Conservation (phyloP, 2,888 invertebrate species). For the Geotrupes spiniger region DNA sequence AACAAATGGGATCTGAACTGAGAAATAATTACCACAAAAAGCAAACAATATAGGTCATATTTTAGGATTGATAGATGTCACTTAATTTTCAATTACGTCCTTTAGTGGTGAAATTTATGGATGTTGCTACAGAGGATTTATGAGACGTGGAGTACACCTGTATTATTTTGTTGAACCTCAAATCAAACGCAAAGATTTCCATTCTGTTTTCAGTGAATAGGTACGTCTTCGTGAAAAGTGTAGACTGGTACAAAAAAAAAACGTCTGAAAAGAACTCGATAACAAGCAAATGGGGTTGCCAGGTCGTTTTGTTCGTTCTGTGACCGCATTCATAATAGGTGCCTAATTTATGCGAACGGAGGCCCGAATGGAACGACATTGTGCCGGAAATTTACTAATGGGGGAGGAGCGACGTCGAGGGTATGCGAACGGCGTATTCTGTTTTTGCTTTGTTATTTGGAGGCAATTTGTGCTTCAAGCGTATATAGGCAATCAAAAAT, state of each 20-base stretch:
- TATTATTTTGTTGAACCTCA: no score
- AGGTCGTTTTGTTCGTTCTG: slow-evolving; percentile 6
- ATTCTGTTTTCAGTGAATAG: no score
- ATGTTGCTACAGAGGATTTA: no score
- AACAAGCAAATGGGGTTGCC: slow-evolving; percentile 5
- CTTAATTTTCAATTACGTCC: no score
- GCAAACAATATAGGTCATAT: no score
- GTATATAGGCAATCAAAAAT: slow-evolving; percentile 28
- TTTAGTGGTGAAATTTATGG: no score
- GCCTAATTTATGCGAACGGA: slow-evolving; percentile 5
- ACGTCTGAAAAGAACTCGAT: slow-evolving; percentile 7
- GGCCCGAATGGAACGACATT: slow-evolving; percentile 1
- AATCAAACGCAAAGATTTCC: no score
- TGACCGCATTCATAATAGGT: slow-evolving; percentile 4
- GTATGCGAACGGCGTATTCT: slow-evolving; percentile 6
- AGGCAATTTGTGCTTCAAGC: slow-evolving; percentile 26
- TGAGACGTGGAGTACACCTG: no score
- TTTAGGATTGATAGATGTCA: no score
- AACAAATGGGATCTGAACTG: no score
- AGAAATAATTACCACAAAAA: no score
- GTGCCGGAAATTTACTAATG: slow-evolving; percentile 4
- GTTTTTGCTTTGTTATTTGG: slow-evolving; percentile 26
- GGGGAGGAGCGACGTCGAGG: slow-evolving; percentile 4
- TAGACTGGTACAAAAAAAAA: background rate
- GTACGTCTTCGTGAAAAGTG: no score